Evolutionary conservation across 1,140 invertebrate species (phyloP).

Genomic region (Catajapyx aquilonaris): DNA sequence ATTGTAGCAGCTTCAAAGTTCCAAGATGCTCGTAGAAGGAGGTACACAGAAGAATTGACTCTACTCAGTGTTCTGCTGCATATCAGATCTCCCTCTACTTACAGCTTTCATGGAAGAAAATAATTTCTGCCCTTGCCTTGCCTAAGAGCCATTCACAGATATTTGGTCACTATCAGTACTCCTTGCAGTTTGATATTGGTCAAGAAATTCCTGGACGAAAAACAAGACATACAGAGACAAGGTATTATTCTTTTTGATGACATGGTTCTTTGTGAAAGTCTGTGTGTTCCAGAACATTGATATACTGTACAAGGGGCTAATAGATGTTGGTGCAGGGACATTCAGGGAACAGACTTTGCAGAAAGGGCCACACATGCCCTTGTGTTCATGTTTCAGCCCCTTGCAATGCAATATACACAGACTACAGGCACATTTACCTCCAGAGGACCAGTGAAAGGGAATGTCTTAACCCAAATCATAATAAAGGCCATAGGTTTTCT

Average conservation of each 20-base stretch:
- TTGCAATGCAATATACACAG: too few relatives aligned
- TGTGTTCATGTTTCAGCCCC: conserved; percentile 12
- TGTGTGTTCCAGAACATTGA: conserved; percentile 6
- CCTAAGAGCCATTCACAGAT: conserved; percentile 10
- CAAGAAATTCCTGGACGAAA: conserved; percentile 6
- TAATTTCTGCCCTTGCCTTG: conserved; percentile 11
- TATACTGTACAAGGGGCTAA: conserved; percentile 7
- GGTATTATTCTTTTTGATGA: conserved; percentile 11
- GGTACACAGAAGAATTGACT: conserved; percentile 12
- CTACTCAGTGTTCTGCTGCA: conserved; percentile 11
- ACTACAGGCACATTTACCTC: too few relatives aligned
- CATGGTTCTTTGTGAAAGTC: conserved; percentile 9
- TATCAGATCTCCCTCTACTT: conserved; percentile 10
- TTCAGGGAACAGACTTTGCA: conserved; percentile 10
- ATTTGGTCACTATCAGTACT: conserved; percentile 5
- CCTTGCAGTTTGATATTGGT: conserved; percentile 7
- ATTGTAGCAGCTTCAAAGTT: conserved; percentile 7
- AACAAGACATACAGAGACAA: conserved; percentile 9
- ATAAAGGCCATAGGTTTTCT: too few relatives aligned
- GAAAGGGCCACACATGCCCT: too few relatives aligned
- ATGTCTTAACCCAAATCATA: too few relatives aligned
- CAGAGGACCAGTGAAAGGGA: too few relatives aligned
- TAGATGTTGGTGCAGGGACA: conserved; percentile 9
- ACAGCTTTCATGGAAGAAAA: conserved; percentile 9
- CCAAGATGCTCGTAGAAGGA: conserved; percentile 7